These are phyloP conservation scores for Mormyrops boulengeri DNA, from an alignment of 2,797 vertebrate species.

Conservation along the genomic window DNA sequence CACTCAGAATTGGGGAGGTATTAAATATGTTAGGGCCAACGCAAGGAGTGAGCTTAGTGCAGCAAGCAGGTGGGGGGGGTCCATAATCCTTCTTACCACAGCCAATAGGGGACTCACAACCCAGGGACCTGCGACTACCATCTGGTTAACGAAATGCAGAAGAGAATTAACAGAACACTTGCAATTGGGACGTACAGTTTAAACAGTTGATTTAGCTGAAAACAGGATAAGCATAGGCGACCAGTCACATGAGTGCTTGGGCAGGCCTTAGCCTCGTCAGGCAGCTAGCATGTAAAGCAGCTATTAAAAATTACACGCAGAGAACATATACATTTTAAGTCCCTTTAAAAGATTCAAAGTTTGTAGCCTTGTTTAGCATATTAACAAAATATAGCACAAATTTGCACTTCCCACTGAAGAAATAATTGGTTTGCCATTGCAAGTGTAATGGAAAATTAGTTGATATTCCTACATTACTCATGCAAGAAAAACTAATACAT, in stretches of 20 bases:
- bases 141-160: slow-evolving; percentile 59
- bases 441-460: background rate
- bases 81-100: slow-evolving; percentile 63
- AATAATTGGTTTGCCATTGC: background rate
- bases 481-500: background rate
- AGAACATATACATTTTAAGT: background rate
- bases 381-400: background rate
- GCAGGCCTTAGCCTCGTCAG: background rate
- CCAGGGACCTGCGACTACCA: slow-evolving; percentile 58
- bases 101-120: slow-evolving; percentile 67
- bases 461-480: background rate
- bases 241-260: background rate
- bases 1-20: background rate
- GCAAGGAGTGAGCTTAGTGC: slow-evolving; percentile 39
- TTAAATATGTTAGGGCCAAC: background rate
- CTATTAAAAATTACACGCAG: background rate
- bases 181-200: background rate
- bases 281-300: background rate
- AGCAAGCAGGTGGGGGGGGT: slow-evolving; percentile 25
- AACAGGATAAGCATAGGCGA: background rate
- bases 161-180: slow-evolving; percentile 23
- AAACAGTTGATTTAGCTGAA: background rate
- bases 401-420: background rate
- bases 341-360: background rate
- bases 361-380: background rate